These are phyloP conservation scores for Drosophila robusta DNA, from an alignment of 2,888 invertebrate species.

Conservation along the genomic window DNA sequence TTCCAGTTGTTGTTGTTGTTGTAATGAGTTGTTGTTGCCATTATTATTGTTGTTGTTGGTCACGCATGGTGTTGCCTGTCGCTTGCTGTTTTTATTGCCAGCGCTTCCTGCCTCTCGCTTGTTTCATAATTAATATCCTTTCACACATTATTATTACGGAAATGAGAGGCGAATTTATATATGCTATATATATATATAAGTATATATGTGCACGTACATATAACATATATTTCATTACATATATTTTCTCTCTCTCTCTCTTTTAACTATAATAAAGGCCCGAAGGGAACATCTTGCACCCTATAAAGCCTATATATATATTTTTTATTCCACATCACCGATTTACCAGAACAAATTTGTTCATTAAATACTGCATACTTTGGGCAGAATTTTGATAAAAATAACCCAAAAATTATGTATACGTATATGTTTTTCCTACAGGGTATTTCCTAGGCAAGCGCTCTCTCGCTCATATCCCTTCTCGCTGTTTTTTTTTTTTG, in stretches of 20 bases:
- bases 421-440: not conserved
- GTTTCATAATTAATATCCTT: slow-evolving; percentile 81
- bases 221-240: not conserved
- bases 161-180: slow-evolving; percentile 55
- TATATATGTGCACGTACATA: not conserved
- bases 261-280: no score
- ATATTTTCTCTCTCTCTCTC: no score
- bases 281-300: no score
- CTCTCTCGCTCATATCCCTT: not conserved
- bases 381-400: no score
- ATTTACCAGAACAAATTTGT: no score
- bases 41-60: slow-evolving; percentile 68
- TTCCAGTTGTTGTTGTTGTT: slow-evolving; percentile 37
- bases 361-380: no score
- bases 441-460: slow-evolving; percentile 21
- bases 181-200: not conserved
- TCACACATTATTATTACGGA: slow-evolving; percentile 81
- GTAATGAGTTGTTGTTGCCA: slow-evolving; percentile 39
- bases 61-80: slow-evolving; percentile 77
- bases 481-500: not conserved
- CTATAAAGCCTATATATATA: no score
- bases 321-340: no score
- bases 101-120: slow-evolving; percentile 75
- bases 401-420: no score
- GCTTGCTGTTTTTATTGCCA: slow-evolving; percentile 80